phyloP scores from a whole-genome alignment of 2,797 vertebrate species.

The Hozukius guyotensis region DNA sequence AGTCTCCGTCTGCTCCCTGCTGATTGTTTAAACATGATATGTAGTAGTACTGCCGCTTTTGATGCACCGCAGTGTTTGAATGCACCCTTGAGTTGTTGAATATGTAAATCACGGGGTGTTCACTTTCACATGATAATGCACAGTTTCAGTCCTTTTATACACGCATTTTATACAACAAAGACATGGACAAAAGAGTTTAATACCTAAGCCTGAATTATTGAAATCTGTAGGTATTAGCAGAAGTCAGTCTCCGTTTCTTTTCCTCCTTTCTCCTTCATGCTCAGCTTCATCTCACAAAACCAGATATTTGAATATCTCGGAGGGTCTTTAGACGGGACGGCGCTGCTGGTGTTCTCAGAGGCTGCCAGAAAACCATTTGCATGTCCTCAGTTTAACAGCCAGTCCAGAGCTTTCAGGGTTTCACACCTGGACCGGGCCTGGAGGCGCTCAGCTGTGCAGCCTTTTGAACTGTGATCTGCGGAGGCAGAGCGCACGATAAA shows the following conservation, averaged over 20 bases:
- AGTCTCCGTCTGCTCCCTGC: not conserved
- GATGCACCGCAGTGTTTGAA: slow-evolving; percentile 4
- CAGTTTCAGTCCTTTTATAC: not conserved
- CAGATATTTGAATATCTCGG: slow-evolving; percentile 1
- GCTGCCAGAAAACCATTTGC: slow-evolving; percentile 22
- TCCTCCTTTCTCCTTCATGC: not conserved
- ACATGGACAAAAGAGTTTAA: not conserved
- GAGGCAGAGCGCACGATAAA: slow-evolving; percentile 29
- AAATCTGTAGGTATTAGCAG: not conserved
- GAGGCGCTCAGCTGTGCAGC: slow-evolving; percentile 41
- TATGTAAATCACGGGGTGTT: slow-evolving; percentile 11
- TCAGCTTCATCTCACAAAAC: slow-evolving; percentile 1
- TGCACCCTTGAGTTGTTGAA: slow-evolving; percentile 9
- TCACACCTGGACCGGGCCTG: slow-evolving; percentile 28
- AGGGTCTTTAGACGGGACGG: not conserved
- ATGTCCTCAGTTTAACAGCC: slow-evolving; percentile 15
- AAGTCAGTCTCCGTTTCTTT: not conserved
- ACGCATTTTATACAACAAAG: not conserved
- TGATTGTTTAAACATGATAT: slow-evolving; percentile 7
- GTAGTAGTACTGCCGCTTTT: slow-evolving; percentile 5
- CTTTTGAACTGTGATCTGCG: slow-evolving; percentile 43
- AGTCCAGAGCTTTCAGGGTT: slow-evolving; percentile 31
- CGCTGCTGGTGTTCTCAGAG: not conserved
- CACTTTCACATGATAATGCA: not conserved
- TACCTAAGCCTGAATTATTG: not conserved